Percentiles rank a stretch among this genome's conserved stretches.
phyloP scores from a whole-genome alignment of 2,888 invertebrate species.

The Eupithecia exiguata region DNA sequence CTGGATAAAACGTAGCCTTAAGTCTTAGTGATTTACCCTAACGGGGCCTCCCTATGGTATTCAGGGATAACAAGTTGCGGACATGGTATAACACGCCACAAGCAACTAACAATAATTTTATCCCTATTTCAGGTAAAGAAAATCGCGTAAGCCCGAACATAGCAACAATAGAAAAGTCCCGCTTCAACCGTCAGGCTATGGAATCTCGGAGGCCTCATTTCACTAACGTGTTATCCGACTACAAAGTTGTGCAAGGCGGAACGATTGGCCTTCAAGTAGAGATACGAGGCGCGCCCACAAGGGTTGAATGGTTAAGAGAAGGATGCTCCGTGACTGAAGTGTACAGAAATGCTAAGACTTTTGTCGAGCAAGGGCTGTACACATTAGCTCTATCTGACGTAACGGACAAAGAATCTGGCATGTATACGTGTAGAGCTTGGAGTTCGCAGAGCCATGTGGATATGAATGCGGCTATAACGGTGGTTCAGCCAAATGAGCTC shows the following conservation, averaged over 20 bases:
- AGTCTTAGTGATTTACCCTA: neutral
- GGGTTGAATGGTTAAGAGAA: constrained; percentile 90
- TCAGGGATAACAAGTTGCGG: neutral
- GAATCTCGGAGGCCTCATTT: constrained; percentile 87
- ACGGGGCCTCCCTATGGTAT: neutral
- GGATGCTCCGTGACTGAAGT: constrained; percentile 83
- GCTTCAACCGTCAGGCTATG: constrained; percentile 65
- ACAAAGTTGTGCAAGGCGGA: constrained; percentile 89
- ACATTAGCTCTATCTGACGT: constrained; percentile 89
- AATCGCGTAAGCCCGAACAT: constrained; percentile 63
- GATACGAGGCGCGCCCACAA: constrained; percentile 88
- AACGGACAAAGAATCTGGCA: constrained; percentile 88
- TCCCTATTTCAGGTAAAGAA: constrained; percentile 61
- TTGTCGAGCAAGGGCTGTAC: constrained; percentile 87
- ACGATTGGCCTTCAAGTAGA: constrained; percentile 93
- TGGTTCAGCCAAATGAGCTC: constrained; percentile 84
- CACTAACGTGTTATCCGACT: constrained; percentile 87
- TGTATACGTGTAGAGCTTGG: constrained; percentile 90
- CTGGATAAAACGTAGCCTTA: neutral
- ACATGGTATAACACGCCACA: neutral
- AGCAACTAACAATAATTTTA: neutral
- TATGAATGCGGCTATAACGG: constrained; percentile 88
- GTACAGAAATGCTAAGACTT: constrained; percentile 86
- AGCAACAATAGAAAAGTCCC: constrained; percentile 64
- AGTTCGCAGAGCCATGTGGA: constrained; percentile 90